Conservation (phyloP, 1,140 invertebrate species). For the Aphidius ervi region DNA sequence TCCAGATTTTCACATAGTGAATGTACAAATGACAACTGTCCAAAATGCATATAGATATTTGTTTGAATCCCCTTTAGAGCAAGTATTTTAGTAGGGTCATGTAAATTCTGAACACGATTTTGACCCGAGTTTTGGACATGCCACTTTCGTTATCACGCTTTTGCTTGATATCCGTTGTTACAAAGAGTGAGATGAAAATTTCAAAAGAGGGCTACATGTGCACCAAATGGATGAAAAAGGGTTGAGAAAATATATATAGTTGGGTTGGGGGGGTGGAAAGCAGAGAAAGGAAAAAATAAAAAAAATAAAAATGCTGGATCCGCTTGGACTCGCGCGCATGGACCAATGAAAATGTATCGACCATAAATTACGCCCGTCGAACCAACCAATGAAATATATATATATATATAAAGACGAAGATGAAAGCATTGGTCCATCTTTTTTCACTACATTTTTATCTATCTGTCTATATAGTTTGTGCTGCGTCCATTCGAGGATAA, state of each 20-base stretch:
- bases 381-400: slow-evolving; percentile 22
- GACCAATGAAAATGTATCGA: slow-evolving; percentile 29
- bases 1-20: slow-evolving; percentile 14
- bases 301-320: not conserved
- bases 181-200: no score
- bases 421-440: not conserved
- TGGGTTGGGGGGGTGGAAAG: no score
- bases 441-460: no score
- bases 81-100: slow-evolving; percentile 10
- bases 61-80: no score
- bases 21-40: slow-evolving; percentile 4
- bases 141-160: slow-evolving; percentile 20
- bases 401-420: slow-evolving; percentile 1
- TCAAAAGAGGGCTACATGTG: no score
- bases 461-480: no score
- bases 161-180: slow-evolving; percentile 20
- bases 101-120: slow-evolving; percentile 19
- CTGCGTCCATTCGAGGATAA: slow-evolving; percentile 28
- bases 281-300: no score
- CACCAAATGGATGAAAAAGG: no score
- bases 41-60: not conserved
- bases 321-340: not conserved
- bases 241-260: no score
- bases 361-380: slow-evolving; percentile 40
- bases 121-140: slow-evolving; percentile 18